Evolutionary conservation across 1,140 invertebrate species (phyloP).

Genomic region (Goniozus legneri): DNA sequence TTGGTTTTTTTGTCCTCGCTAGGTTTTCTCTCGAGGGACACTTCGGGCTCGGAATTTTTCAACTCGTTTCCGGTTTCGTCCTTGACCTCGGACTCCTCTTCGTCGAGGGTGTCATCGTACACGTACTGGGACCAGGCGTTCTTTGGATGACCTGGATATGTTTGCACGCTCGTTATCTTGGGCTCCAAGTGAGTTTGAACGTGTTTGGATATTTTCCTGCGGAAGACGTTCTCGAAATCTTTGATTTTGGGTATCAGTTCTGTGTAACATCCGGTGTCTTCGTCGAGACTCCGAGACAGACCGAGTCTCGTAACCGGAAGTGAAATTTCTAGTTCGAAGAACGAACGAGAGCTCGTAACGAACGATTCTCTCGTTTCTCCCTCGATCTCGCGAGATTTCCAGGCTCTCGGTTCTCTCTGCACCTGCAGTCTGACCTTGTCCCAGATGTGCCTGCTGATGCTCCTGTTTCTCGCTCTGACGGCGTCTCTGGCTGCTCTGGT

Average conservation of each 20-base stretch:
- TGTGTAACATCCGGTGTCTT: conserved; percentile 62
- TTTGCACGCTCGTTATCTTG: conserved; percentile 60
- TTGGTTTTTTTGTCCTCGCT: too few relatives aligned
- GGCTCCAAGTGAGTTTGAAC: conserved; percentile 56
- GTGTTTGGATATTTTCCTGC: conserved; percentile 27
- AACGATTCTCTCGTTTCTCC: conserved; percentile 57
- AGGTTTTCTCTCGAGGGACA: background rate
- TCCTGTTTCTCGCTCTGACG: conserved; percentile 52
- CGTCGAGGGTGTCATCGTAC: conserved; percentile 33
- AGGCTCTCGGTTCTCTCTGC: conserved; percentile 55
- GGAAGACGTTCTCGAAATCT: conserved; percentile 50
- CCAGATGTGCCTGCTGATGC: conserved; percentile 54
- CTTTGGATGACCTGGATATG: conserved; percentile 62
- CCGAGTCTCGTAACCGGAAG: conserved; percentile 14
- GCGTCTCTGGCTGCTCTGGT: conserved; percentile 50
- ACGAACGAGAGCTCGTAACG: conserved; percentile 50
- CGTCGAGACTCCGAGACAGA: conserved; percentile 26
- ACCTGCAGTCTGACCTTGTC: conserved; percentile 58
- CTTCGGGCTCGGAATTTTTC: too few relatives aligned
- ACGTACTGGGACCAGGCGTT: conserved; percentile 68
- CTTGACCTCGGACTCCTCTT: conserved; percentile 6
- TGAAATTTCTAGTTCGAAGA: conserved; percentile 62
- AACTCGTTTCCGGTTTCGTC: background rate
- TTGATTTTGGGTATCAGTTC: conserved; percentile 57
- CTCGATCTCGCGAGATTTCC: conserved; percentile 63